Conservation (phyloP, 2,888 invertebrate genomes). For the Gymnocheta viridis region DNA sequence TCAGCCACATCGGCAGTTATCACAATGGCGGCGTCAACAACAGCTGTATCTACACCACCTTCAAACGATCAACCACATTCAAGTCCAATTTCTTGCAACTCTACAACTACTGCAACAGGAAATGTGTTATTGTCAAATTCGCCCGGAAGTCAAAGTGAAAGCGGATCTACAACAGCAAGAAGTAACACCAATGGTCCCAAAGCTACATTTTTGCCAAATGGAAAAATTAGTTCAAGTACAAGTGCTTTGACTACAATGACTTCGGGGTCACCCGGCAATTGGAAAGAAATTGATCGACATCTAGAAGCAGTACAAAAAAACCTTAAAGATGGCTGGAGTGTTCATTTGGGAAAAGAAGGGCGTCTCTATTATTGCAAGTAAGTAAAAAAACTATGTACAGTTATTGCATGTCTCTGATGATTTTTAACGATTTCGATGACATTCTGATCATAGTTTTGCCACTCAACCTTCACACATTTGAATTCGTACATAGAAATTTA, state of each 20-base stretch:
- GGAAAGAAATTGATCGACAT: constrained; percentile 80
- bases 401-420: neutral
- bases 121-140: constrained; percentile 56
- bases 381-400: too few relatives aligned
- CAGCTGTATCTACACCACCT: constrained; percentile 31
- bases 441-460: too few relatives aligned
- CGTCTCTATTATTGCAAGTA: constrained; percentile 96
- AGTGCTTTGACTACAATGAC: constrained; percentile 56
- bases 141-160: constrained; percentile 75
- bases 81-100: constrained; percentile 17
- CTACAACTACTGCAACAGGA: constrained; percentile 37
- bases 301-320: constrained; percentile 85
- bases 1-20: constrained; percentile 4
- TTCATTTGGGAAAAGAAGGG: constrained; percentile 90
- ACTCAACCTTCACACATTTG: too few relatives aligned
- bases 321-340: constrained; percentile 89
- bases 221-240: constrained; percentile 35
- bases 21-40: constrained; percentile 14
- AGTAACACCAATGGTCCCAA: constrained; percentile 63
- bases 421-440: neutral
- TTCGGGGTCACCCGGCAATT: constrained; percentile 74
- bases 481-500: neutral
- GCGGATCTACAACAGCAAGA: constrained; percentile 71
- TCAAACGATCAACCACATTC: constrained; percentile 35
- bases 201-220: constrained; percentile 44